Base-by-base conservation (phyloP, 2,113 vertebrate genomes). In the Motacilla alba region DNA sequence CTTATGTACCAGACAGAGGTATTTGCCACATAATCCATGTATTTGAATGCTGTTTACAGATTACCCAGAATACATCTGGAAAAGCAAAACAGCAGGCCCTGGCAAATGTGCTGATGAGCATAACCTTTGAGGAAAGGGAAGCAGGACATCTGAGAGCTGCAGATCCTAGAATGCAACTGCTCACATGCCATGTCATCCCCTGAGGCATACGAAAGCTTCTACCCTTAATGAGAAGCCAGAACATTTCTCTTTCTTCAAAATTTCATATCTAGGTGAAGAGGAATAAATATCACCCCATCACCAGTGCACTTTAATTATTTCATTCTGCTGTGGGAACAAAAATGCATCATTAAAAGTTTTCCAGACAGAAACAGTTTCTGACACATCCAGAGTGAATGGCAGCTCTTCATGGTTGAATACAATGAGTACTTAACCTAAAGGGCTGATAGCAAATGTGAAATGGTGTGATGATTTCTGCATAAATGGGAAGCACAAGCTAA, bases 41-140 rank as follows among this genome's bases (percentile, higher is more conserved):
- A 87, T 88, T 87, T 86, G 72, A 77, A 83, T 92, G 76, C 52
- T 59, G 44, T 72, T 91, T 94, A 69, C 35, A 46, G 77, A 49
- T 78, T 92, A 83, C 75, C 59, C 60, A 76, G 75, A 87, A 59
- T 55, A 72, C 78, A 37, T 49, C 68, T 86, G 58, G 64, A 88
- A 95, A 88, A 94, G 59, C 22, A 92, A 88, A 94, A 76, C 78
- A 94, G 56, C 64, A 62, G 69, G 33, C 62, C 52, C 80, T 89
- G 89, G 87, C 39, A 80, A 95, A 90, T 4, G 14, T 55, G 41
- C 37, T 7, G 20, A 67, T 10, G 19, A 93, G n/a, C 41, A 66
- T 26, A 95, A 82, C 68, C 75, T 90, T 56, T 39, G 46, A 90
- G 59, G 39, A 88, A 75, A 58, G 9, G 49, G 76, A 93, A 84